Evolutionary conservation across 2,797 vertebrate species (phyloP).

Genomic region (Semotilus atromaculatus): DNA sequence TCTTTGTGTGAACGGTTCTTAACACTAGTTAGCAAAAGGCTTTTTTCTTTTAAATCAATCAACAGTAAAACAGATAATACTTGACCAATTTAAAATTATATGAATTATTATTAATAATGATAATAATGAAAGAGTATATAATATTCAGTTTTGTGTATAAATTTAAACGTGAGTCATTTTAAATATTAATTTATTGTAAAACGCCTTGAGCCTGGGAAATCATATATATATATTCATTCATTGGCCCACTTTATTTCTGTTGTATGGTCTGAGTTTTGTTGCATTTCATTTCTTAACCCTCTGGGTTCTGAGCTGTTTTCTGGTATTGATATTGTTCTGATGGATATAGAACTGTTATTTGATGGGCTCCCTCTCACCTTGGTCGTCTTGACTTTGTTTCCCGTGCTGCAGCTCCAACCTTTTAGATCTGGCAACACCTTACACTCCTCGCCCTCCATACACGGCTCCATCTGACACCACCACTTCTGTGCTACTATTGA

Average conservation of each 20-base stretch:
- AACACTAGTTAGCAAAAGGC: background rate
- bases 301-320: no score
- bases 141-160: no score
- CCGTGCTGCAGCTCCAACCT: slow-evolving; percentile 98
- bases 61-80: background rate
- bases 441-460: slow-evolving; percentile 93
- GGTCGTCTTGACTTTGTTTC: slow-evolving; percentile 73
- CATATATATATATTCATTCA: no score
- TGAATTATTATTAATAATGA: no score
- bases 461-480: slow-evolving; percentile 99
- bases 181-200: no score
- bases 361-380: slow-evolving; percentile 49
- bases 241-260: background rate
- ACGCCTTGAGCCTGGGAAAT: no score
- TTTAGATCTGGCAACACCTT: slow-evolving; percentile 96
- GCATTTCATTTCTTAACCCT: background rate
- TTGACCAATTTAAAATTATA: background rate
- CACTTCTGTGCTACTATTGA: slow-evolving; percentile 97
- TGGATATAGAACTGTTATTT: background rate
- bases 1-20: background rate
- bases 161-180: no score
- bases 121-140: no score
- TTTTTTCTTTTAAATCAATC: background rate
- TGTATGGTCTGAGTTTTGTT: background rate
- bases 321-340: background rate